phyloP scores from a whole-genome alignment of 2,797 vertebrate genomes.

The Urocyon cinereoargenteus region DNA sequence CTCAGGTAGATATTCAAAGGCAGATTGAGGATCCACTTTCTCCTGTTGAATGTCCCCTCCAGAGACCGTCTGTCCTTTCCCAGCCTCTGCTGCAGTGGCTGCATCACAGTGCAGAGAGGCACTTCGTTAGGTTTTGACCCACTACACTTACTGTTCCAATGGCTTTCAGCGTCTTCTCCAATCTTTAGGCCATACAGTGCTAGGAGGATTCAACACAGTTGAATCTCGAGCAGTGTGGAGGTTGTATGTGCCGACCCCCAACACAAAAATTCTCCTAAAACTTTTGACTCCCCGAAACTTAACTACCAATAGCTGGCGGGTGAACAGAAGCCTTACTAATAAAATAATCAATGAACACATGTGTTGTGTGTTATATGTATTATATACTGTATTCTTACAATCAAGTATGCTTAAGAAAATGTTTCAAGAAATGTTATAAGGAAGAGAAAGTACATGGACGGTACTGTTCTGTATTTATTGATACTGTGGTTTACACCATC shows the following conservation, averaged over 20 bases:
- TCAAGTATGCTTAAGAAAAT: background rate
- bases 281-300: background rate
- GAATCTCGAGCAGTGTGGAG: background rate
- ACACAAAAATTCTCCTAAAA: background rate
- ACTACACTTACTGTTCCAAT: background rate
- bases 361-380: background rate
- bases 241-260: fast-evolving
- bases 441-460: background rate
- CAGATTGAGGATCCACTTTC: background rate
- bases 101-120: background rate
- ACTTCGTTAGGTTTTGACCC: too few relatives aligned
- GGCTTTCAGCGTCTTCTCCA: background rate
- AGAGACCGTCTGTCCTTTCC: background rate
- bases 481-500: background rate
- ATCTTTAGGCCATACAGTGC: background rate
- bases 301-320: background rate
- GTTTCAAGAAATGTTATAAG: background rate
- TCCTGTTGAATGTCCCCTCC: background rate
- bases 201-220: background rate
- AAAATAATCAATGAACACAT: background rate
- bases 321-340: background rate
- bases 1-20: background rate
- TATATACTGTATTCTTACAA: background rate
- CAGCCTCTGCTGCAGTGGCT: background rate
- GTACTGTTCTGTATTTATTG: background rate